Percentiles rank a stretch among this genome's conserved stretches.
These are phyloP conservation scores for Drosophila austrosaltans DNA, from an alignment of 2,888 invertebrate species.

Conservation along the genomic window DNA sequence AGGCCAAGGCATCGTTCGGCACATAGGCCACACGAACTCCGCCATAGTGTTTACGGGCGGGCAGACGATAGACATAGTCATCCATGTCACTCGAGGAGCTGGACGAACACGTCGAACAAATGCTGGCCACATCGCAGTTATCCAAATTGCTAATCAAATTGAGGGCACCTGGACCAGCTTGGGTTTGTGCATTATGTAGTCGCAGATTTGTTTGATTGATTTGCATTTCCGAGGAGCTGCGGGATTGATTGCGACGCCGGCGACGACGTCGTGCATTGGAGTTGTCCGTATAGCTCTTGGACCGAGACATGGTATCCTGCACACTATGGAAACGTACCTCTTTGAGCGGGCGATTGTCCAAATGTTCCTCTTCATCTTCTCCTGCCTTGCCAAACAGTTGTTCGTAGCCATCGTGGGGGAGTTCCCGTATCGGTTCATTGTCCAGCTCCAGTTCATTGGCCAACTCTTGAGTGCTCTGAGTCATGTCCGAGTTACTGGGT, in stretches of 20 bases:
- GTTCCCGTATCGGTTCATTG: constrained; percentile 70
- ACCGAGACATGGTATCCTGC: constrained; percentile 84
- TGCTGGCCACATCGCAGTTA: constrained; percentile 88
- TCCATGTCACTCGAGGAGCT: constrained; percentile 93
- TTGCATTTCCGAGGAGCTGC: constrained; percentile 83
- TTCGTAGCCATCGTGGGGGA: constrained; percentile 79
- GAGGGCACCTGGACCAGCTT: constrained; percentile 62
- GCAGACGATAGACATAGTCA: constrained; percentile 93
- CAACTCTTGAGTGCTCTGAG: constrained; percentile 82
- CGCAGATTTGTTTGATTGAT: constrained; percentile 81
- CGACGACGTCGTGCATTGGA: constrained; percentile 81
- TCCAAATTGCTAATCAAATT: constrained; percentile 72
- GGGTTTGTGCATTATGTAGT: constrained; percentile 81
- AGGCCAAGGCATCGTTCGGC: constrained; percentile 94
- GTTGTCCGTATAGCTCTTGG: constrained; percentile 85
- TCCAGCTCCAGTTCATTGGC: constrained; percentile 81
- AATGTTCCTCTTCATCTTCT: constrained; percentile 52
- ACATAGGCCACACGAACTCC: constrained; percentile 97
- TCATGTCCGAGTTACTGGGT: constrained; percentile 81
- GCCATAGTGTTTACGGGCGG: constrained; percentile 91
- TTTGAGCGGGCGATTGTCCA: constrained; percentile 75
- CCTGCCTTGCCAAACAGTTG: constrained; percentile 56
- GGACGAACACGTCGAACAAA: constrained; percentile 95
- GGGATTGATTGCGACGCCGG: constrained; percentile 81
- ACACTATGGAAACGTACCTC: constrained; percentile 82